Base-by-base conservation (phyloP, 1,140 invertebrate genomes). In the Eriosoma lanigerum region DNA sequence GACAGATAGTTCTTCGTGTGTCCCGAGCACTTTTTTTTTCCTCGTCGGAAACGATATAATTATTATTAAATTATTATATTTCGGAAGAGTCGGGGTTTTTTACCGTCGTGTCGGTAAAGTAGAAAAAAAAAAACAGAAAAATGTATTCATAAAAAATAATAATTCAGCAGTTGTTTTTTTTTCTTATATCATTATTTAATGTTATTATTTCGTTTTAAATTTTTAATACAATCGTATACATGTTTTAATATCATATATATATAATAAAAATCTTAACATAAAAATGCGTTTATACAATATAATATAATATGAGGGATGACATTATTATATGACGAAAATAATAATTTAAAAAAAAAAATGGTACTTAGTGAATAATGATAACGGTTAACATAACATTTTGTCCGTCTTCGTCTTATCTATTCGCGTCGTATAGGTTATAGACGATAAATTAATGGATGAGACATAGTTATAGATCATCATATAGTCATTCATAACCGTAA, bases 161-260 rank as follows among this genome's bases (percentile, higher is more conserved):
- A 66, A 46, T 44, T 66, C 64, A 38, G 13, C n/a, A 4, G 3
- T 8, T 4, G 8, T 38, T 38, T 66, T 66, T 66, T 32, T n/a
- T 54, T 32, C 38, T 29, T 72, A 72, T 70, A 70, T 70, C n/a
- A 38, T 38, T 38, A 38, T 38, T 38, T 38, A 4, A 38, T 38
- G 48, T 72, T 52, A 68, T 46, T 68, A 58, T 56, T 76, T 44
- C 70, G 12, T 52, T 73, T 73, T 3, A 4, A n/a, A n/a, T n/a
- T n/a, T 54, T 26, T 68, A 73, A 73, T 73, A 73, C 70, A 73
- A 73, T 73, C 70, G 70, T 73, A 73, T 73, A 73, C 70, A 29
- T 54, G n/a, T n/a, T 8, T 48, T 6, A 1, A 48, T 48, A 48
- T 38, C 10, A 48, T 48, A 48, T 13, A 48, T 62, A 64, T 62